Evolutionary conservation across 2,888 invertebrate genomes (phyloP).

Genomic region (Idaea straminata): DNA sequence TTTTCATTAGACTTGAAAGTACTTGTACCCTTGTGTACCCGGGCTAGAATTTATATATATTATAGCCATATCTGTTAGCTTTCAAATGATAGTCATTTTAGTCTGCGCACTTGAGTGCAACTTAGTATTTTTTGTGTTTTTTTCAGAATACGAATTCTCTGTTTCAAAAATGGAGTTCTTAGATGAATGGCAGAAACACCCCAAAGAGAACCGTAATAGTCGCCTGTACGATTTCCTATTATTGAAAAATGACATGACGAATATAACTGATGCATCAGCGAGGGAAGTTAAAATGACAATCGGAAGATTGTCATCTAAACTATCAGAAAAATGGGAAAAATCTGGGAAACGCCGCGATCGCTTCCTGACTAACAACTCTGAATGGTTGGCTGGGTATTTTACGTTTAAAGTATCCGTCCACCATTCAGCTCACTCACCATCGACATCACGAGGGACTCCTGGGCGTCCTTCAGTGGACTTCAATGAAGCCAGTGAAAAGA

Average conservation of each 20-base stretch:
- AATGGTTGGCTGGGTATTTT: conserved; percentile 5
- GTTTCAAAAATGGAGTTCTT: conserved; percentile 8
- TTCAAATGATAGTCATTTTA: conserved; percentile 7
- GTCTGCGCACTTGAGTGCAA: conserved; percentile 4
- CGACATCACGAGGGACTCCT: too few species aligned
- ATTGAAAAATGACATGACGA: neutral
- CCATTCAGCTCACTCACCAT: too few species aligned
- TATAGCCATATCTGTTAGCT: conserved; percentile 6
- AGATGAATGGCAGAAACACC: conserved; percentile 10
- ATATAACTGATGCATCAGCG: conserved; percentile 1
- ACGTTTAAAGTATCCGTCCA: conserved; percentile 5
- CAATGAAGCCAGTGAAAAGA: conserved; percentile 2
- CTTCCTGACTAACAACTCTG: conserved; percentile 7
- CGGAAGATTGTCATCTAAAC: neutral
- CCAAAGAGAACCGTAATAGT: conserved; percentile 5
- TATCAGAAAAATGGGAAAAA: conserved; percentile 3
- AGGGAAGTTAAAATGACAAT: conserved; percentile 2
- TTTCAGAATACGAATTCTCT: too few species aligned
- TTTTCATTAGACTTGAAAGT: neutral
- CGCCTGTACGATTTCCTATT: conserved; percentile 4
- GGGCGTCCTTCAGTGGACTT: neutral
- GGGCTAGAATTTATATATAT: conserved; percentile 5
- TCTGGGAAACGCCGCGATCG: conserved; percentile 4
- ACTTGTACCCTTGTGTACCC: neutral
- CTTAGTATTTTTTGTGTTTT: conserved; percentile 5